Conservation (phyloP, 2,113 vertebrate species). For the Thamnaconus septentrionalis region DNA sequence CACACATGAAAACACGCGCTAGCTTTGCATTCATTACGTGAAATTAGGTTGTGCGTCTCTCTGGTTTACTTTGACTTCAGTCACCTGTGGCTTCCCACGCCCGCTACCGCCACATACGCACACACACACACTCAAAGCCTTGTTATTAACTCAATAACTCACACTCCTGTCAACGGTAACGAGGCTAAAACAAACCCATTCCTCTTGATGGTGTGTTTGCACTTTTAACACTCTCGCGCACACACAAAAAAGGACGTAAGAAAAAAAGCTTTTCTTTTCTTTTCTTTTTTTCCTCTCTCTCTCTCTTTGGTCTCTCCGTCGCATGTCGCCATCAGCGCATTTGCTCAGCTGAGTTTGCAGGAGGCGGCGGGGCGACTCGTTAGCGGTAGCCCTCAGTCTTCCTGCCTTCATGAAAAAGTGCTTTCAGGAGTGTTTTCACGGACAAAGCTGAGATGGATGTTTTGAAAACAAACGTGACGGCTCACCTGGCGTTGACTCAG, state of each 20-base stretch:
- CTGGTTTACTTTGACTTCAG: constrained; percentile 15
- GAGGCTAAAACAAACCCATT: constrained; percentile 49
- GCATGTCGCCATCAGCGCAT: no score
- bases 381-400: no score
- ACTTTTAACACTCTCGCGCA: constrained; percentile 5
- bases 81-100: constrained; percentile 38
- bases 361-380: no score
- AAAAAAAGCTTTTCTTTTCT: neutral
- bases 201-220: constrained; percentile 48
- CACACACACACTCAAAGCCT: neutral
- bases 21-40: constrained; percentile 27
- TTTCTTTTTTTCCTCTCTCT: neutral
- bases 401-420: no score
- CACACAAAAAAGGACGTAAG: neutral
- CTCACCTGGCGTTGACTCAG: no score
- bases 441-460: no score
- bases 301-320: neutral
- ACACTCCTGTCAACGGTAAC: constrained; percentile 54
- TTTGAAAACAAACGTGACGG: no score
- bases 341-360: no score
- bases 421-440: no score
- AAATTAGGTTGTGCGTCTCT: neutral
- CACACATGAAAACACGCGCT: constrained; percentile 1
- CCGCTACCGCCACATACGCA: neutral
- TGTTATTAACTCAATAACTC: constrained; percentile 68